Evolutionary conservation across 2,888 invertebrate genomes (phyloP).

Genomic region (Leucophora obtusa): DNA sequence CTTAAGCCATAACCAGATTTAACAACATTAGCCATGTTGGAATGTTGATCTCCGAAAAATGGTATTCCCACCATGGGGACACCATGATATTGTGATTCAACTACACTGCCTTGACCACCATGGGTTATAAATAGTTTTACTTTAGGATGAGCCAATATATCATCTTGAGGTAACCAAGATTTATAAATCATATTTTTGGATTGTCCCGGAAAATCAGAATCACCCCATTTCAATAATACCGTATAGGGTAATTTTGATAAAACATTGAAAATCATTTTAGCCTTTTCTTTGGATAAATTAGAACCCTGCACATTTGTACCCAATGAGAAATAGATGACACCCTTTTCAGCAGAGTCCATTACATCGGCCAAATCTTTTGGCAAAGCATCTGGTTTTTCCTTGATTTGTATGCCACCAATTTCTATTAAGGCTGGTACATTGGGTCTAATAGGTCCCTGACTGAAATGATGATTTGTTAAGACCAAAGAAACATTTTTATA

Average conservation of each 20-base stretch:
- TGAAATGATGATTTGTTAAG: conserved; percentile 71
- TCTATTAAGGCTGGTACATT: conserved; percentile 71
- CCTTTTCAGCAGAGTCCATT: conserved; percentile 67
- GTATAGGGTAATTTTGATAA: conserved; percentile 81
- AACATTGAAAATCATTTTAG: conserved; percentile 80
- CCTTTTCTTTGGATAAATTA: conserved; percentile 68
- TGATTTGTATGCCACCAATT: conserved; percentile 73
- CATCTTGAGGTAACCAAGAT: conserved; percentile 82
- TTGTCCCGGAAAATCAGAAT: conserved; percentile 76
- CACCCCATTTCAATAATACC: conserved; percentile 84
- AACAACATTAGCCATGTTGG: conserved; percentile 87
- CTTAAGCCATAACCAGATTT: conserved; percentile 79
- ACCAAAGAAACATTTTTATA: conserved; percentile 70
- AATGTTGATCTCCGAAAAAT: conserved; percentile 88
- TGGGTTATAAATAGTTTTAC: conserved; percentile 79
- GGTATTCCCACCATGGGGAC: conserved; percentile 87
- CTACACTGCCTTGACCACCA: conserved; percentile 85
- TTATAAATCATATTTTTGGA: conserved; percentile 75
- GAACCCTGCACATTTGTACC: conserved; percentile 72
- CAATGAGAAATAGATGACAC: conserved; percentile 74
- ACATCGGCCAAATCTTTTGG: conserved; percentile 68
- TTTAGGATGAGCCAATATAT: conserved; percentile 86
- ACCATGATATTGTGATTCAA: conserved; percentile 88
- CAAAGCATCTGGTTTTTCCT: conserved; percentile 69
- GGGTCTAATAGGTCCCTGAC: conserved; percentile 70